These are phyloP conservation scores for Acromyrmex charruanus DNA, from an alignment of 1,140 invertebrate species.

Conservation along the genomic window DNA sequence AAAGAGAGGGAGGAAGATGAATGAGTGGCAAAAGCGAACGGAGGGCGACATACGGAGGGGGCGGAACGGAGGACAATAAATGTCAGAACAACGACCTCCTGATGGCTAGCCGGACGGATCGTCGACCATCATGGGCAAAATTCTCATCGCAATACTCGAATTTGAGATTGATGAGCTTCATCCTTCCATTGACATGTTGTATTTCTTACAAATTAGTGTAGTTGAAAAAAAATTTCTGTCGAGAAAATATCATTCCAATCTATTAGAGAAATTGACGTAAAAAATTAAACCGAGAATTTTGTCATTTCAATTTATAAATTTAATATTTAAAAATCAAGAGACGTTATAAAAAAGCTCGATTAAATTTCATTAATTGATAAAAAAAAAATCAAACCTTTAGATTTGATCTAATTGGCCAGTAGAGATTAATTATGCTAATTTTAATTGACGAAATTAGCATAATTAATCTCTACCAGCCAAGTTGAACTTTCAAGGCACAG, in stretches of 20 bases:
- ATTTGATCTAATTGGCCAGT: neutral
- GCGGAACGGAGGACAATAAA: slow-evolving; percentile 67
- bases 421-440: too few relatives aligned
- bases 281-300: neutral
- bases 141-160: slow-evolving; percentile 13
- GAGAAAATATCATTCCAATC: neutral
- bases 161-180: neutral
- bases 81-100: slow-evolving; percentile 74
- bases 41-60: slow-evolving; percentile 27
- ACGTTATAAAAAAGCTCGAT: neutral
- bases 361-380: neutral
- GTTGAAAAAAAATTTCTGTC: neutral
- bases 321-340: neutral
- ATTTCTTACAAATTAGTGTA: neutral
- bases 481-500: too few relatives aligned
- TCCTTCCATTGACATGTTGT: neutral
- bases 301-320: neutral
- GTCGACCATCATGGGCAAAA: slow-evolving; percentile 54
- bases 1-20: slow-evolving; percentile 51
- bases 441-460: too few relatives aligned
- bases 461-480: too few relatives aligned
- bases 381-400: too few relatives aligned
- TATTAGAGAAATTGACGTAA: neutral
- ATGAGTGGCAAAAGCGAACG: slow-evolving; percentile 44
- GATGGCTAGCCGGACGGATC: slow-evolving; percentile 38